A percentile compares a stretch with the other conserved stretches of the same genome.
phyloP scores from a whole-genome alignment of 2,113 vertebrate species.

The Chionomys nivalis region DNA sequence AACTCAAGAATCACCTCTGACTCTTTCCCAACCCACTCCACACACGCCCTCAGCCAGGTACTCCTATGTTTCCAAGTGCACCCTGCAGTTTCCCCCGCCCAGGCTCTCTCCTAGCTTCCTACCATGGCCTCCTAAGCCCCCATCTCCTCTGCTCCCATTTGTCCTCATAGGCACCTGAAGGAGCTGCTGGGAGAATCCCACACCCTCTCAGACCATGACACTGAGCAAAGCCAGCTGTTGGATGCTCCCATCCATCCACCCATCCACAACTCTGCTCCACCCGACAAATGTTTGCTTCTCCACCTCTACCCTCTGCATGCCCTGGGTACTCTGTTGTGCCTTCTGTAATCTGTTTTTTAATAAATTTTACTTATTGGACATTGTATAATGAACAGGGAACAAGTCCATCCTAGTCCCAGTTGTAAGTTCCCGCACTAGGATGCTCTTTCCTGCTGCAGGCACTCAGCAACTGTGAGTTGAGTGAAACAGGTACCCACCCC shows the following conservation, averaged over 20 bases:
- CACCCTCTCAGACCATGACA: background rate
- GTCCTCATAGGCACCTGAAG: background rate
- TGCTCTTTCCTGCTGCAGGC: background rate
- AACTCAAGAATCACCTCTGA: background rate
- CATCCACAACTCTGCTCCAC: background rate
- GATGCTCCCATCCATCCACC: too few species aligned
- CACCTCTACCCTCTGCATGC: background rate
- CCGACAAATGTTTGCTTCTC: background rate
- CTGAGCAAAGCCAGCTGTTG: background rate
- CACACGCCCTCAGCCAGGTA: background rate
- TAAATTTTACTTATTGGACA: background rate
- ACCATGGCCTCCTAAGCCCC: background rate
- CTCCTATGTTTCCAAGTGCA: background rate
- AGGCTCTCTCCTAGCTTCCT: background rate
- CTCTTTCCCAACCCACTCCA: background rate
- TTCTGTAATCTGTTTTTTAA: background rate
- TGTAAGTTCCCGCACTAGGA: background rate
- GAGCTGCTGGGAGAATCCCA: background rate
- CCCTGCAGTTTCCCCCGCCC: background rate
- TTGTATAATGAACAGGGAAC: background rate
- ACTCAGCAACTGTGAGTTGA: rapidly evolving
- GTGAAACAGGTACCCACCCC: background rate
- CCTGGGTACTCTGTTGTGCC: background rate
- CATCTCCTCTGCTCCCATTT: background rate
- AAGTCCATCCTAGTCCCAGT: background rate